Conservation (phyloP, 1,140 invertebrate genomes). For the Heliothis subflexa region DNA sequence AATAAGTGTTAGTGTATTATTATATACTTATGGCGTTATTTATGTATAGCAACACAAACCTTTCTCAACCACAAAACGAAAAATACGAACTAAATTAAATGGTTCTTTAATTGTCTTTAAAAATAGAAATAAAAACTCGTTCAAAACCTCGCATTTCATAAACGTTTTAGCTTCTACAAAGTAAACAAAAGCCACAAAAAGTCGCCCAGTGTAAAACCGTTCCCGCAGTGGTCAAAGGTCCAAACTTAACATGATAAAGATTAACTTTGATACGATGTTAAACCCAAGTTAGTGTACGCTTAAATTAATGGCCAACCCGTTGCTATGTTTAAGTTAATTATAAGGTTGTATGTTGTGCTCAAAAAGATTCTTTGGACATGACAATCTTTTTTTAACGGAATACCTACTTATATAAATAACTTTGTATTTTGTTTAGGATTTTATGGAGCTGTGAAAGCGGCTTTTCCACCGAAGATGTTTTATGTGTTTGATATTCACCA, state of each 20-base stretch:
- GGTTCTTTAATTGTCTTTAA: no score
- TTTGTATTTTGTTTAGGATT: no score
- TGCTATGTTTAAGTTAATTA: conserved; percentile 12
- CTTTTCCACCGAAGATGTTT: no score
- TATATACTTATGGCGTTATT: no score
- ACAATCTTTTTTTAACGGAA: no score
- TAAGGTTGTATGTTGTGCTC: conserved; percentile 1
- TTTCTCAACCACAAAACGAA: not conserved
- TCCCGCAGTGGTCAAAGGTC: conserved; percentile 53
- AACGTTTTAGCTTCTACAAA: conserved; percentile 18
- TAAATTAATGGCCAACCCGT: conserved; percentile 35
- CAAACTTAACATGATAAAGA: conserved; percentile 58
- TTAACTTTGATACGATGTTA: conserved; percentile 51
- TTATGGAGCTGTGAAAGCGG: no score
- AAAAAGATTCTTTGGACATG: not conserved
- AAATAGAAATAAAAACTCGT: not conserved
- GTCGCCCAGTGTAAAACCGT: conserved; percentile 49
- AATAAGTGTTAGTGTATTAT: no score
- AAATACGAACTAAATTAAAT: no score
- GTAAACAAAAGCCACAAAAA: not conserved
- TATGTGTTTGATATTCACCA: no score
- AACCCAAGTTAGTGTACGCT: conserved; percentile 36
- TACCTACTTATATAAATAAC: no score
- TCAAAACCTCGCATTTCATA: not conserved
- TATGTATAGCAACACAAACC: no score